A percentile compares a stretch with the other conserved stretches of the same genome.
phyloP scores from a whole-genome alignment of 2,113 vertebrate species.

The Ovibos moschatus region DNA sequence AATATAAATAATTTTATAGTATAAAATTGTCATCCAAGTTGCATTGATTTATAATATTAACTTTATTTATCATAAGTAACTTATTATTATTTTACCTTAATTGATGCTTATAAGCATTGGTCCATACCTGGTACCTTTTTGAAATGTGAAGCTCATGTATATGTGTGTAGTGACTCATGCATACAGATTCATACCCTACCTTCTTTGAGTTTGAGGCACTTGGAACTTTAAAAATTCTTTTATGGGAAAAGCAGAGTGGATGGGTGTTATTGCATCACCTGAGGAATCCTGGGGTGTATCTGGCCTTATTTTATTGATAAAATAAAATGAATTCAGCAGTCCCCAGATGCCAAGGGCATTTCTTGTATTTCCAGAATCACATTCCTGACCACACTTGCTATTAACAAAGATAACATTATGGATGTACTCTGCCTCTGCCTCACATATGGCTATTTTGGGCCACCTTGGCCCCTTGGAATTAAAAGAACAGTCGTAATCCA shows the following conservation, averaged over 20 bases:
- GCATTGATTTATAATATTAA: neutral
- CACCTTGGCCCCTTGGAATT: neutral
- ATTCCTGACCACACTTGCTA: neutral
- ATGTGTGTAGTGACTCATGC: neutral
- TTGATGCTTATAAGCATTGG: neutral
- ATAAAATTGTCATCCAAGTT: neutral
- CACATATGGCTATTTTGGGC: neutral
- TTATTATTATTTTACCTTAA: neutral
- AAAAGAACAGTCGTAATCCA: neutral
- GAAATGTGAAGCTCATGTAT: neutral
- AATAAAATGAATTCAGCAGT: neutral
- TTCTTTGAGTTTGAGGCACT: neutral
- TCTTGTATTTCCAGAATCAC: neutral
- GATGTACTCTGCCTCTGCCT: neutral
- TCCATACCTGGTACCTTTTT: neutral
- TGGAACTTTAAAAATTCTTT: neutral
- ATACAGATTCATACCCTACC: neutral
- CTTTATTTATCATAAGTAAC: neutral
- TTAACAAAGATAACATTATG: neutral
- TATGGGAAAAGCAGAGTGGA: neutral
- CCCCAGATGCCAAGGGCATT: neutral
- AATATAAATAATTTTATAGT: neutral
- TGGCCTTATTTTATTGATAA: neutral
- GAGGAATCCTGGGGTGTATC: neutral
- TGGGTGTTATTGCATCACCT: neutral